A percentile compares a stretch with the other conserved stretches of the same genome.
Conservation (phyloP, 2,797 vertebrate species). For the Microtus agrestis region DNA sequence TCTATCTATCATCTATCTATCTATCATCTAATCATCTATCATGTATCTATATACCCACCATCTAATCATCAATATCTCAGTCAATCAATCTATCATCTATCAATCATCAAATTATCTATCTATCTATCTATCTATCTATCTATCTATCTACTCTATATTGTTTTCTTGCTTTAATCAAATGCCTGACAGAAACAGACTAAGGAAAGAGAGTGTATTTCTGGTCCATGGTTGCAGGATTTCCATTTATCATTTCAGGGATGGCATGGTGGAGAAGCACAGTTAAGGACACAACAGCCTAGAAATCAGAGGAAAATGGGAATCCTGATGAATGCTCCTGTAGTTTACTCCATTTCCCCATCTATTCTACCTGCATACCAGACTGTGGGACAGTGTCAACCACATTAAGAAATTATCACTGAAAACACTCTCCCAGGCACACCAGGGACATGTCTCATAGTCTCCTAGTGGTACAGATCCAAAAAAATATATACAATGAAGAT, state of each 20-base stretch:
- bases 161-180: not conserved
- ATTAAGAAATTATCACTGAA: not conserved
- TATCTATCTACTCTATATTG: not conserved
- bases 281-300: too few relatives aligned
- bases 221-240: not conserved
- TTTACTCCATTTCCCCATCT: not conserved
- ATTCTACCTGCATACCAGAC: not conserved
- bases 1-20: too few relatives aligned
- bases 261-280: not conserved
- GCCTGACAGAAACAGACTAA: not conserved
- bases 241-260: not conserved
- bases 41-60: too few relatives aligned
- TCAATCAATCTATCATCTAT: too few relatives aligned
- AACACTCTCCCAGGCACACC: not conserved
- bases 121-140: not conserved
- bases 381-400: not conserved
- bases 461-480: not conserved
- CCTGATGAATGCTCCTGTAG: not conserved
- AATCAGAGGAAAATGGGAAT: not conserved
- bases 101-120: too few relatives aligned
- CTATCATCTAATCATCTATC: too few relatives aligned
- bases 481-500: not conserved
- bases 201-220: not conserved
- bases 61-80: too few relatives aligned
- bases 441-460: not conserved